These are phyloP conservation scores for Chrysomela aeneicollis DNA, from an alignment of 2,888 invertebrate species.

Conservation along the genomic window DNA sequence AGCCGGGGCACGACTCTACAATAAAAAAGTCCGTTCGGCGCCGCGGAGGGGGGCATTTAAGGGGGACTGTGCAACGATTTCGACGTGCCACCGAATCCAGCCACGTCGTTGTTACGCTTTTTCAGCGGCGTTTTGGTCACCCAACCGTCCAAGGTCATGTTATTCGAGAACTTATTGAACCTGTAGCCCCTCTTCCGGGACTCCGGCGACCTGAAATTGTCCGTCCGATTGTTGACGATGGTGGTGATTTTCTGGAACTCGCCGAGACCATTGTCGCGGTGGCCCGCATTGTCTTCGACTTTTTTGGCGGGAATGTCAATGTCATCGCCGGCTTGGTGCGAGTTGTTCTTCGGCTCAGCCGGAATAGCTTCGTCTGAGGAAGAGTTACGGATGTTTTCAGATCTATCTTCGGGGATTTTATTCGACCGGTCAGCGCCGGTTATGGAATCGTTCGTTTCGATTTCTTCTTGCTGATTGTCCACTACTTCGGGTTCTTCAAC, in stretches of 20 bases:
- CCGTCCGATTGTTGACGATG: slow-evolving; percentile 25
- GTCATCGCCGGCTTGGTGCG: background rate
- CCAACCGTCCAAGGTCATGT: slow-evolving; percentile 52
- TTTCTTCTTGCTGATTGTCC: too few relatives aligned
- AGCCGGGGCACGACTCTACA: background rate
- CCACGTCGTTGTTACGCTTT: slow-evolving; percentile 1
- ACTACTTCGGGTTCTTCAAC: background rate
- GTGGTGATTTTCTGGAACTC: slow-evolving; percentile 14
- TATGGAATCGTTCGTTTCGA: too few relatives aligned
- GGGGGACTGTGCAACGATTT: slow-evolving; percentile 13
- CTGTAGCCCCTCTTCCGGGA: slow-evolving; percentile 35
- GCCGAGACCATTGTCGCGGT: slow-evolving; percentile 31
- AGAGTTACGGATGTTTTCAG: background rate
- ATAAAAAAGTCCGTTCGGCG: slow-evolving; percentile 3
- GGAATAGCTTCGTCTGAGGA: background rate
- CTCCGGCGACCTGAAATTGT: slow-evolving; percentile 38
- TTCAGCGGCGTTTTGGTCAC: slow-evolving; percentile 45
- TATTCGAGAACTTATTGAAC: slow-evolving; percentile 26
- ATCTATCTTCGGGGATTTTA: background rate
- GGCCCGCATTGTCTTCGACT: slow-evolving; percentile 16
- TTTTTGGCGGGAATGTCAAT: background rate
- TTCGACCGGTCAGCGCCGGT: too few relatives aligned
- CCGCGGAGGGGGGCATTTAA: slow-evolving; percentile 1
- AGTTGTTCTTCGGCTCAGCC: background rate
- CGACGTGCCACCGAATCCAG: slow-evolving; percentile 7